Conservation (phyloP, 2,888 invertebrate species). For the Aporophyla nigra region DNA sequence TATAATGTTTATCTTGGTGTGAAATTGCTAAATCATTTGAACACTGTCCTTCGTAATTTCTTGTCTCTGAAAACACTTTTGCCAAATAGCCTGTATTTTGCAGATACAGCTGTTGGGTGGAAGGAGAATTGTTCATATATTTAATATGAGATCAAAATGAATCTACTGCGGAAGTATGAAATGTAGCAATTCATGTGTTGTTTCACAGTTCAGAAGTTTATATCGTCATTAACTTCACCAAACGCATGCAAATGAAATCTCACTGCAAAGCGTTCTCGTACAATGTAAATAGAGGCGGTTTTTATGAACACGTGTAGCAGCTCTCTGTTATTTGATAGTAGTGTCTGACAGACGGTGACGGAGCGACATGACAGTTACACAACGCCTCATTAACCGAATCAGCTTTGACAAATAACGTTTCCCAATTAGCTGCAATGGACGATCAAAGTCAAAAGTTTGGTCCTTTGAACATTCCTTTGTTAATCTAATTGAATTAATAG, state of each 20-base stretch:
- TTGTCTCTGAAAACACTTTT: slow-evolving; percentile 3
- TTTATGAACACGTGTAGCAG: slow-evolving; percentile 38
- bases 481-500: slow-evolving; percentile 69
- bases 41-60: not conserved
- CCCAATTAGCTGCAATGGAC: slow-evolving; percentile 70
- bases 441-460: slow-evolving; percentile 69
- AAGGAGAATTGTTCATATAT: not conserved
- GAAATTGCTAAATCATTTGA: not conserved
- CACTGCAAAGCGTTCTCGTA: slow-evolving; percentile 37
- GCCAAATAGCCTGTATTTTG: slow-evolving; percentile 5
- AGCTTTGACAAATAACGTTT: slow-evolving; percentile 71
- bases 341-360: slow-evolving; percentile 44
- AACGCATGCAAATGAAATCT: slow-evolving; percentile 45
- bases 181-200: slow-evolving; percentile 29
- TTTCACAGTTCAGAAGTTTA: slow-evolving; percentile 43
- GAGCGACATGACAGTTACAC: slow-evolving; percentile 54
- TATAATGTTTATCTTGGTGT: not conserved
- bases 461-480: slow-evolving; percentile 70
- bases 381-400: slow-evolving; percentile 68
- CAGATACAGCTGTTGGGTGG: not conserved
- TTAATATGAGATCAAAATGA: slow-evolving; percentile 2
- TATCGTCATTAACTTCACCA: slow-evolving; percentile 48
- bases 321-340: slow-evolving; percentile 55
- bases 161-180: slow-evolving; percentile 13
- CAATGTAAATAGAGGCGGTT: slow-evolving; percentile 43